phyloP scores from a whole-genome alignment of 53 echinoderm and acorn worm species.

The Holothuria scabra region DNA sequence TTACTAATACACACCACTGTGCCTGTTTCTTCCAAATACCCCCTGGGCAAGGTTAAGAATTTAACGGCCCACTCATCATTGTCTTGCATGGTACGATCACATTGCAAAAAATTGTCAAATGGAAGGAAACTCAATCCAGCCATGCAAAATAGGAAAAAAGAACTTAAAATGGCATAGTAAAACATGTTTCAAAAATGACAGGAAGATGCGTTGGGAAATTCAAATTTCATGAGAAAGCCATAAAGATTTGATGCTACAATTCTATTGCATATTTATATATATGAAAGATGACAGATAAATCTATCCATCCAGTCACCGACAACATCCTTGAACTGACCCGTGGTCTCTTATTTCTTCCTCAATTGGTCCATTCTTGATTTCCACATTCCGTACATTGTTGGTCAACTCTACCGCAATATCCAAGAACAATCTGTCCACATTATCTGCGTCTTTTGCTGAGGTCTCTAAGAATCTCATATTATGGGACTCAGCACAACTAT shows the following conservation, averaged over 20 bases:
- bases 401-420: slow-evolving; percentile 97
- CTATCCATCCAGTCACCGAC: slow-evolving; percentile 24
- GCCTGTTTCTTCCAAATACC: too few relatives aligned
- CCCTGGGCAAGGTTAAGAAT: too few relatives aligned
- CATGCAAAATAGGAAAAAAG: neutral
- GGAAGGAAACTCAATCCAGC: too few relatives aligned
- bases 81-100: too few relatives aligned
- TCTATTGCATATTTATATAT: slow-evolving; percentile 42
- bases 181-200: too few relatives aligned
- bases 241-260: slow-evolving; percentile 31
- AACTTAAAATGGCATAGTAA: neutral
- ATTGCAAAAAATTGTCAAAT: too few relatives aligned
- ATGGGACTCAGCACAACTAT: slow-evolving; percentile 86
- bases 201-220: neutral
- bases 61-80: too few relatives aligned
- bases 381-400: slow-evolving; percentile 87
- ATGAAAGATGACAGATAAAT: neutral
- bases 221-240: slow-evolving; percentile 14
- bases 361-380: slow-evolving; percentile 72
- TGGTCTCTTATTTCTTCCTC: slow-evolving; percentile 45
- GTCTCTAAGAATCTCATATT: slow-evolving; percentile 92
- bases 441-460: slow-evolving; percentile 97
- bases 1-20: too few relatives aligned
- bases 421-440: slow-evolving; percentile 93
- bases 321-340: slow-evolving; percentile 37